A percentile compares a stretch with the other conserved stretches of the same genome.
Evolutionary conservation across 2,797 vertebrate genomes (phyloP).

Genomic region (Numenius phaeopus): DNA sequence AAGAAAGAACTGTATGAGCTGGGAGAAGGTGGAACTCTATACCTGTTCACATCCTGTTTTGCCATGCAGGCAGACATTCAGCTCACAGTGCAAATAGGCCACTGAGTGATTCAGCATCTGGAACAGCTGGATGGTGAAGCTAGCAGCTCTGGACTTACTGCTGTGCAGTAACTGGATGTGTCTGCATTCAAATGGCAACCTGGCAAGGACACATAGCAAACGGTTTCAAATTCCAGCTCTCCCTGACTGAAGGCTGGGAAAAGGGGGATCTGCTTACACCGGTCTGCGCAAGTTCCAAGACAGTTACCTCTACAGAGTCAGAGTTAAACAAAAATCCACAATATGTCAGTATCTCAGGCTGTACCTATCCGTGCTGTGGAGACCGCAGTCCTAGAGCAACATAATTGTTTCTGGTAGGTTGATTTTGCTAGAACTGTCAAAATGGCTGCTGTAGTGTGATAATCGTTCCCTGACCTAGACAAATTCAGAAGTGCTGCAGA

Average conservation of each 20-base stretch:
- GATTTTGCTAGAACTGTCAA: not conserved
- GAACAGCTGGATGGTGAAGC: conserved; percentile 86
- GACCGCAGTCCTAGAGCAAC: not conserved
- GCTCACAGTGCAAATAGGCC: conserved; percentile 85
- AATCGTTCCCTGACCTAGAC: not conserved
- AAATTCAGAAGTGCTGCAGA: not conserved
- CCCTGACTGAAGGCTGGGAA: not conserved
- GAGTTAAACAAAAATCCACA: not conserved
- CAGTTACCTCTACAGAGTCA: not conserved
- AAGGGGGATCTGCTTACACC: not conserved
- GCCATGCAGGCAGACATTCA: conserved; percentile 76
- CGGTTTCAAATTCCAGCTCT: not conserved
- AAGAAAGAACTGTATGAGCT: not conserved
- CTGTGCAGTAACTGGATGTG: conserved; percentile 78
- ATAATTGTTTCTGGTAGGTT: not conserved
- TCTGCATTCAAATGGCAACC: conserved; percentile 59
- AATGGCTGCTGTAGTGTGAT: rapidly evolving
- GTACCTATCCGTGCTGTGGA: not conserved
- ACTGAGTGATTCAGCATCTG: conserved; percentile 86
- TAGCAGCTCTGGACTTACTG: conserved; percentile 71
- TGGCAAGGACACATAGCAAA: conserved; percentile 5
- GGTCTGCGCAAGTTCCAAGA: not conserved
- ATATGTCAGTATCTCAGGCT: rapidly evolving
- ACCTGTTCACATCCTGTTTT: conserved; percentile 79
- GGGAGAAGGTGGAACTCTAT: not conserved